Percentiles rank a stretch among this genome's conserved stretches.
Conservation (phyloP, 2,888 invertebrate species). For the Protodeltote pygarga region DNA sequence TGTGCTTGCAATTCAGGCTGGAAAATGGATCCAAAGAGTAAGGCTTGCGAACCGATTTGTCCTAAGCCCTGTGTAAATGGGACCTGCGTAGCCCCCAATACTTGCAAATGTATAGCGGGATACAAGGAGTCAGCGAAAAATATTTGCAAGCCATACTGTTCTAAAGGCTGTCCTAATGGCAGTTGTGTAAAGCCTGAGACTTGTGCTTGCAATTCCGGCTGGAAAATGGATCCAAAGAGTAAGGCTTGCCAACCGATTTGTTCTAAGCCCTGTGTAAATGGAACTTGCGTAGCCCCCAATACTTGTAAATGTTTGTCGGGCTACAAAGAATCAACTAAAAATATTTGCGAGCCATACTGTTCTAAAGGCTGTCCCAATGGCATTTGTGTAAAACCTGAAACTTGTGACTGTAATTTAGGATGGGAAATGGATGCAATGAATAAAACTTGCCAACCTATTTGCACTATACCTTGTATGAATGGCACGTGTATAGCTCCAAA, state of each 20-base stretch:
- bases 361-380: conserved; percentile 22
- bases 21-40: not conserved
- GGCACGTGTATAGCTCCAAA: conserved; percentile 16
- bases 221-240: not conserved
- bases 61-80: conserved; percentile 9
- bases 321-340: not conserved
- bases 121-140: not conserved
- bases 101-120: conserved; percentile 15
- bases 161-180: conserved; percentile 14
- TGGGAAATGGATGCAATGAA: no score
- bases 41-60: conserved; percentile 25
- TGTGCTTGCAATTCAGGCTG: conserved; percentile 25
- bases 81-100: conserved; percentile 18
- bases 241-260: conserved; percentile 21
- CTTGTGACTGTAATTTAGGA: conserved; percentile 15
- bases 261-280: conserved; percentile 4
- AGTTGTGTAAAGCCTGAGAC: conserved; percentile 23
- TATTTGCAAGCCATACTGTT: conserved; percentile 23
- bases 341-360: conserved; percentile 25
- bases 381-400: conserved; percentile 20
- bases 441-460: conserved; percentile 19
- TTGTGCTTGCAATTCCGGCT: conserved; percentile 20
- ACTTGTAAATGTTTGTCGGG: conserved; percentile 4
- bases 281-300: conserved; percentile 12
- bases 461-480: conserved; percentile 11